These are phyloP conservation scores for Riparia riparia DNA, from an alignment of 2,113 vertebrate species.

Conservation along the genomic window DNA sequence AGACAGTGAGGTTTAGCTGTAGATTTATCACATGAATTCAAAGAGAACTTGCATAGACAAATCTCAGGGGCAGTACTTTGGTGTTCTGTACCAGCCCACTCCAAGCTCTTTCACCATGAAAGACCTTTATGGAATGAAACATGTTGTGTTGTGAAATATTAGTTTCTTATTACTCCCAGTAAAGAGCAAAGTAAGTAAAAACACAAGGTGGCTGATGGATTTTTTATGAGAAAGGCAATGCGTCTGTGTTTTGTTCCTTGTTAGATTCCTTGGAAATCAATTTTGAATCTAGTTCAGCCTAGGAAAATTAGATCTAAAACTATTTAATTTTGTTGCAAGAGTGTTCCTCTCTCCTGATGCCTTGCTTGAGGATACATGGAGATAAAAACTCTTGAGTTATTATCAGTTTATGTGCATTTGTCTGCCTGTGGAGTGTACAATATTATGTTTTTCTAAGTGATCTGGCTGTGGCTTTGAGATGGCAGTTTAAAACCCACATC, in stretches of 20 bases:
- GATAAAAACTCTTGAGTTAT: constrained; percentile 73
- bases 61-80: constrained; percentile 2
- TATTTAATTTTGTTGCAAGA: constrained; percentile 78
- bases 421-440: constrained; percentile 33
- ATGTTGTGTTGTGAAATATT: constrained; percentile 53
- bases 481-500: constrained; percentile 31
- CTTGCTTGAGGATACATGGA: constrained; percentile 65
- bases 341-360: constrained; percentile 63
- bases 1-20: not conserved
- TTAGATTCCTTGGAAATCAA: constrained; percentile 77
- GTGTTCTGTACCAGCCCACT: not conserved
- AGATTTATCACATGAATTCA: constrained; percentile 31
- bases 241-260: constrained; percentile 51
- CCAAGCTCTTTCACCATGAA: constrained; percentile 35
- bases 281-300: constrained; percentile 72
- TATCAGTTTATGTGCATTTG: constrained; percentile 52
- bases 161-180: constrained; percentile 71
- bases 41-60: constrained; percentile 9
- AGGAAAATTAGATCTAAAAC: constrained; percentile 82
- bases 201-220: constrained; percentile 40
- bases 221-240: constrained; percentile 67
- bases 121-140: constrained; percentile 48
- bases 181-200: constrained; percentile 69
- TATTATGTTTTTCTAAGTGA: constrained; percentile 49
- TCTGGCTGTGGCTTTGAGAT: constrained; percentile 15